Evolutionary conservation across 2,888 invertebrate species (phyloP).

Genomic region (Thymelicus lineola): DNA sequence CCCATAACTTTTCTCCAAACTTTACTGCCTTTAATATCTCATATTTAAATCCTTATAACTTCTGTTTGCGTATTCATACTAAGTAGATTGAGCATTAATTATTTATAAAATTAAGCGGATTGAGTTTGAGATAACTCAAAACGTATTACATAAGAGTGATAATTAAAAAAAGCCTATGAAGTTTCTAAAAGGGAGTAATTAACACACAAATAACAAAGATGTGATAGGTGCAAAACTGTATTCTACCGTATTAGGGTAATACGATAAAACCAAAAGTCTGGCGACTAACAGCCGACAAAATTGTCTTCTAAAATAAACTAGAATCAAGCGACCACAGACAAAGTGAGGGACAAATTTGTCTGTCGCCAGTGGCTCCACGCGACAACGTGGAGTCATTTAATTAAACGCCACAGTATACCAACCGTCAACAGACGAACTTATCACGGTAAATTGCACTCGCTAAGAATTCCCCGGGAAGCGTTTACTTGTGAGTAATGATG

Average conservation of each 20-base stretch:
- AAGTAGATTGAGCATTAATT: too few species aligned
- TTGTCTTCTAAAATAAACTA: slow-evolving; percentile 30
- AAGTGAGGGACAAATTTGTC: slow-evolving; percentile 20
- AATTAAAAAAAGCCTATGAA: too few species aligned
- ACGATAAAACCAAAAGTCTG: not conserved
- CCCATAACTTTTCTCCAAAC: too few species aligned
- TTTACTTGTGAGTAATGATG: slow-evolving; percentile 6
- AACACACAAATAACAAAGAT: not conserved
- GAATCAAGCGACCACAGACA: slow-evolving; percentile 24
- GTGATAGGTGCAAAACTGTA: too few species aligned
- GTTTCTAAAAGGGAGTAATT: not conserved
- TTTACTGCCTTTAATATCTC: too few species aligned
- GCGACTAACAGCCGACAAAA: slow-evolving; percentile 26
- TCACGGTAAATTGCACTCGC: slow-evolving; percentile 19
- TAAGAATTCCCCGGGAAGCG: slow-evolving; percentile 9
- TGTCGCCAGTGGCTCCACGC: slow-evolving; percentile 7
- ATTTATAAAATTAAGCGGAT: too few species aligned
- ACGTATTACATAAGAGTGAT: too few species aligned
- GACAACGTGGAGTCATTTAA: slow-evolving; percentile 24
- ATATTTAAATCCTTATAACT: too few species aligned
- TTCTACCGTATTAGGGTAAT: too few species aligned
- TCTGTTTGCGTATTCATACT: too few species aligned
- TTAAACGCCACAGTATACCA: slow-evolving; percentile 17
- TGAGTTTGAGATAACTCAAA: too few species aligned
- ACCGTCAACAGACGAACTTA: slow-evolving; percentile 21